Percentiles rank a stretch among this genome's conserved stretches.
Conservation (phyloP, 1,140 invertebrate genomes). For the Tetragnatha versicolor region DNA sequence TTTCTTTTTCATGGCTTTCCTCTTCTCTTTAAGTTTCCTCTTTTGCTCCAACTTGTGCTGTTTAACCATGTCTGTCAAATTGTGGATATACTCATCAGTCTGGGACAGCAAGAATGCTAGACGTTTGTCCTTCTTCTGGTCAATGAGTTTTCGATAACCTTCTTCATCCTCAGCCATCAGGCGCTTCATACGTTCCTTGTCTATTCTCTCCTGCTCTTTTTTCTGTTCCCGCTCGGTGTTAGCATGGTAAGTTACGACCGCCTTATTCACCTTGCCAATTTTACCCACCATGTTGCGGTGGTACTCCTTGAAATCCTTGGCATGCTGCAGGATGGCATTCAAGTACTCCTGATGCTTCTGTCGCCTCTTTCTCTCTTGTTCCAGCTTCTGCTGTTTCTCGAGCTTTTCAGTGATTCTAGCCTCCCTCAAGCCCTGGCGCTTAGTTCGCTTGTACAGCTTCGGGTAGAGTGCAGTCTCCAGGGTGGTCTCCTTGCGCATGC, state of each 20-base stretch:
- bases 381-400: slow-evolving; percentile 97
- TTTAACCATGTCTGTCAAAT: slow-evolving; percentile 95
- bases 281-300: slow-evolving; percentile 88
- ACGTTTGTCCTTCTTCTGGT: slow-evolving; percentile 99
- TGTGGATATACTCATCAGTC: slow-evolving; percentile 97
- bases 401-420: slow-evolving; percentile 96
- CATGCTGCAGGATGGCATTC: slow-evolving; percentile 92
- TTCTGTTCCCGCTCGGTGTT: slow-evolving; percentile 98
- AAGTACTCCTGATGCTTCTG: slow-evolving; percentile 94
- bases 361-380: slow-evolving; percentile 91
- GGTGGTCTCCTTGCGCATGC: slow-evolving; percentile 90
- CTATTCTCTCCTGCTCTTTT: slow-evolving; percentile 98
- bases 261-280: slow-evolving; percentile 89
- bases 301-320: slow-evolving; percentile 96
- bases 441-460: slow-evolving; percentile 95
- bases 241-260: slow-evolving; percentile 93
- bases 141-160: slow-evolving; percentile 92
- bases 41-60: slow-evolving; percentile 90
- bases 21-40: slow-evolving; percentile 82
- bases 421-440: slow-evolving; percentile 92
- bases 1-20: slow-evolving; percentile 65
- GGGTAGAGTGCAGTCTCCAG: slow-evolving; percentile 96
- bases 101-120: slow-evolving; percentile 95
- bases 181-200: slow-evolving; percentile 97
- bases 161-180: slow-evolving; percentile 97